Base-by-base conservation (phyloP, 2,797 vertebrate genomes). In the Tympanoctomys barrerae region DNA sequence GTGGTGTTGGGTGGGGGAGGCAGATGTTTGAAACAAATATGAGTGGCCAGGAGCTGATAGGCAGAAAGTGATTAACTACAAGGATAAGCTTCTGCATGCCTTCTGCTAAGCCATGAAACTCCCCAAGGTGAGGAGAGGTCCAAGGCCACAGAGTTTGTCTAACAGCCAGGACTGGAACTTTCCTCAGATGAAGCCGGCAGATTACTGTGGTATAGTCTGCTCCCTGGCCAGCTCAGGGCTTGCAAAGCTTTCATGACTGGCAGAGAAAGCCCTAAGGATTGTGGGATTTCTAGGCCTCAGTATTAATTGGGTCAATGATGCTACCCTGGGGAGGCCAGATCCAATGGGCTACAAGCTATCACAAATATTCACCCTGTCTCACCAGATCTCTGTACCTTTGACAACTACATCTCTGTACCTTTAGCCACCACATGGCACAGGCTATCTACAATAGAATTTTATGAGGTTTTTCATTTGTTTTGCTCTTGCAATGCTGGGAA, bases 51-150 rank as follows among this genome's bases (percentile, higher is more conserved):
- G 85, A 97, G 68, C 70, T 97, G 97, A 97, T 96, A 98, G 97
- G 98, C 97, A 98, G 97, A 97, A 97, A 97, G 88, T 95, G 97
- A 97, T 98, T 97, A 98, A 97, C 96, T 96, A 89, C 79, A 97
- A 94, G n/a, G 81, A 96, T 95, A 97, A 80, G 96, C 75, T 98
- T 97, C 97, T 96, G 98, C 5, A 42, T 95, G 92, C 95, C 94
- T 96, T 89, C 42, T 93, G 87, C 85, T 92, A 94, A 97, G 97
- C 97, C 97, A 97, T 95, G 97, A 92, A 96, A 81, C 98, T 93
- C 85, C 71, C 96, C 71, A 83, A 90, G 54, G 68, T 78, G 93
- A 0, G 3, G 66, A 91, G 54, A 90, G 94, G 78, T 77, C 78
- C 11, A 64, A 77, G 42, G 24, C 52, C 42, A 24, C 1, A 21